phyloP scores from a whole-genome alignment of 2,113 vertebrate genomes.

The Ia io region DNA sequence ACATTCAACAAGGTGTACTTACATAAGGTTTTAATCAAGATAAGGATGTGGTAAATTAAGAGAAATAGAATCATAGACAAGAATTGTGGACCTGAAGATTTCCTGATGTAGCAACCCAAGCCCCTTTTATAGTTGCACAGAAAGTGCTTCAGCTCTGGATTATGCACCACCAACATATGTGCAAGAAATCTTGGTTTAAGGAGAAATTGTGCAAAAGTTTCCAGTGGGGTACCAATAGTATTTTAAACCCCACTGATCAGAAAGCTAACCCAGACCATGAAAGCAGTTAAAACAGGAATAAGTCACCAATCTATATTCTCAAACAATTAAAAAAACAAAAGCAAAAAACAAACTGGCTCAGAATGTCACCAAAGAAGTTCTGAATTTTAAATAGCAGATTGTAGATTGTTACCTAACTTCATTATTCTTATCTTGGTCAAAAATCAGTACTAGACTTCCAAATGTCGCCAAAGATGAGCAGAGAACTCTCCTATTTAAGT shows the following conservation, averaged over 20 bases:
- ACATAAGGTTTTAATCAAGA: background rate
- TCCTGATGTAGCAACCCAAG: background rate
- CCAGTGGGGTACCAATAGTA: background rate
- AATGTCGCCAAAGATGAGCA: background rate
- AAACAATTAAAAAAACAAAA: background rate
- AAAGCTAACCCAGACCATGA: background rate
- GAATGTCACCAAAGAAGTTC: background rate
- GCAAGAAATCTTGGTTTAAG: background rate
- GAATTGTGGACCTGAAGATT: background rate
- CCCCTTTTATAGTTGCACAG: background rate
- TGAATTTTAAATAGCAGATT: background rate
- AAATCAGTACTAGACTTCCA: background rate
- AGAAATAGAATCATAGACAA: background rate
- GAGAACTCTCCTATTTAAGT: background rate
- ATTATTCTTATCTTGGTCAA: background rate
- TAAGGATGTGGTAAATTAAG: background rate
- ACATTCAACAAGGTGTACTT: background rate
- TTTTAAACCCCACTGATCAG: background rate
- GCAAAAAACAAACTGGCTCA: background rate
- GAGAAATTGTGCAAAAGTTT: background rate
- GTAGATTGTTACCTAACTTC: background rate
- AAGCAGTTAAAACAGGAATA: background rate
- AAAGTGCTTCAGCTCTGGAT: background rate
- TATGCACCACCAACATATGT: background rate
- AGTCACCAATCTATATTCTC: background rate